Evolutionary conservation across 2,113 vertebrate species (phyloP).

Genomic region (human (Homo sapiens)): DNA sequence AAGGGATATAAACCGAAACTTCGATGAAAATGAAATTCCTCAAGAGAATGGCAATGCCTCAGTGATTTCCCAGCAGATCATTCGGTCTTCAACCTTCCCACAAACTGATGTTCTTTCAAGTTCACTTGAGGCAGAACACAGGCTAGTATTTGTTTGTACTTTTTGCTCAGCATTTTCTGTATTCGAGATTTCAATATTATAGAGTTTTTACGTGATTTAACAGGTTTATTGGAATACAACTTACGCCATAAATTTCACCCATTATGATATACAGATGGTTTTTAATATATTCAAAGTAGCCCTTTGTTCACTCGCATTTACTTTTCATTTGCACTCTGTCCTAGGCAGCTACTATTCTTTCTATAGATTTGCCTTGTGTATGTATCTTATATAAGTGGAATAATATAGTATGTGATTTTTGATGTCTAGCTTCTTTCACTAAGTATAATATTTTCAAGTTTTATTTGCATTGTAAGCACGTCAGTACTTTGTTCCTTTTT

Average conservation of each 20-base stretch:
- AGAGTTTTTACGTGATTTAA: neutral
- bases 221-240: neutral
- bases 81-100: conserved; percentile 83
- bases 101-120: conserved; percentile 87
- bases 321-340: neutral
- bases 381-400: neutral
- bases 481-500: neutral
- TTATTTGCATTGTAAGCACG: neutral
- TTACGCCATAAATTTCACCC: neutral
- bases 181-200: neutral
- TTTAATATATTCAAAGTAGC: neutral
- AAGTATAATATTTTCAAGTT: neutral
- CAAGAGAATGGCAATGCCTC: conserved; percentile 84
- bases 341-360: neutral
- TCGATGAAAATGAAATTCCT: conserved; percentile 79
- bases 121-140: conserved; percentile 89
- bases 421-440: neutral
- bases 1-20: conserved; percentile 85
- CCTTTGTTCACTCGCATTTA: neutral
- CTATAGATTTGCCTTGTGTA: neutral
- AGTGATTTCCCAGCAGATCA: conserved; percentile 80
- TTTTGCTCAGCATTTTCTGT: neutral
- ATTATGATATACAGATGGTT: neutral
- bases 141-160: conserved; percentile 76
- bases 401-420: neutral